Evolutionary conservation across 2,113 vertebrate genomes (phyloP).

Genomic region (Centrocercus urophasianus): DNA sequence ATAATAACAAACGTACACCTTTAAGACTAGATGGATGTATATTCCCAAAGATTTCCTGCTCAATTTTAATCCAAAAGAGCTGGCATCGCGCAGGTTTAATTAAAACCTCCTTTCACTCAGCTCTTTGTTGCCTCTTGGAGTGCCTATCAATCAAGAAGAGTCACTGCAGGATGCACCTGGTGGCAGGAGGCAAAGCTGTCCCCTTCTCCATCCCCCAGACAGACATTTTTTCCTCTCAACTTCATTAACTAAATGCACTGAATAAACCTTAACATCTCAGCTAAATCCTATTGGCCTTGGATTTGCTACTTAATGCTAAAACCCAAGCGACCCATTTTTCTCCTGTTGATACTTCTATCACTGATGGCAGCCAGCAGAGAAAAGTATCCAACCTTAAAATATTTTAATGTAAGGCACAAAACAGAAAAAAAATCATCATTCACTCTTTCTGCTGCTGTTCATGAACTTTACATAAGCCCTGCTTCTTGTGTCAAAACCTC

Average conservation of each 20-base stretch:
- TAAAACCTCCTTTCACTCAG: background rate
- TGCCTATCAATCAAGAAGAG: constrained; percentile 49
- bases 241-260: constrained; percentile 84
- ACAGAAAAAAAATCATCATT: background rate
- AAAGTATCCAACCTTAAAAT: constrained; percentile 52
- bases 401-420: constrained; percentile 31
- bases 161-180: background rate
- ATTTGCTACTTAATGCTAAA: constrained; percentile 93
- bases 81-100: background rate
- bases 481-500: background rate
- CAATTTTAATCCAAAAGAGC: constrained; percentile 4
- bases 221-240: constrained; percentile 23
- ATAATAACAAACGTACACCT: background rate
- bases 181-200: background rate
- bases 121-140: background rate
- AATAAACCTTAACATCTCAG: constrained; percentile 85
- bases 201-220: constrained; percentile 23
- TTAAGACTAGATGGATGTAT: background rate
- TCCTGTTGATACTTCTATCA: constrained; percentile 68
- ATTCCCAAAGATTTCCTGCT: background rate
- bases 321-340: constrained; percentile 79
- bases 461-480: constrained; percentile 26
- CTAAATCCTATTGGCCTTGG: constrained; percentile 89
- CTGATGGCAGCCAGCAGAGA: constrained; percentile 54
- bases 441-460: background rate